These are phyloP conservation scores for Epistrophella euchroma DNA, from an alignment of 2,888 invertebrate species.

Conservation along the genomic window DNA sequence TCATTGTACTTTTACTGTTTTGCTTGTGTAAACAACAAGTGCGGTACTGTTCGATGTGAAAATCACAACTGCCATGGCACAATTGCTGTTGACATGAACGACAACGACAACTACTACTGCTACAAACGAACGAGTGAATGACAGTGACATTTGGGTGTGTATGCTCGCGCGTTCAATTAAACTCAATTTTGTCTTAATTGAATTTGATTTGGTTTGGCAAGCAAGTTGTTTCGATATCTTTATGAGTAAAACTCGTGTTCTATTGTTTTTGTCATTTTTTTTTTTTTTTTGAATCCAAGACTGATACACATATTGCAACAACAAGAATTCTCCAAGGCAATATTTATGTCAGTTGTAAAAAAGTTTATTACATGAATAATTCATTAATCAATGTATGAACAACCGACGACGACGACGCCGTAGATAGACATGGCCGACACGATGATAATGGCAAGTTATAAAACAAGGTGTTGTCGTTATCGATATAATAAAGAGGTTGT, in stretches of 20 bases:
- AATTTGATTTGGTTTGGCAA: conserved; percentile 66
- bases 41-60: conserved; percentile 21
- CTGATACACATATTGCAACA: conserved; percentile 47
- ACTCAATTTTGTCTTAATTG: conserved; percentile 73
- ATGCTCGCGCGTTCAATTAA: conserved; percentile 69
- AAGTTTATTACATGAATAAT: conserved; percentile 69
- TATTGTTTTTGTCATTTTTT: conserved; percentile 55
- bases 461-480: conserved; percentile 63
- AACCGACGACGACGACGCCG: background rate
- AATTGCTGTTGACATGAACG: background rate
- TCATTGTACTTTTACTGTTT: conserved; percentile 7
- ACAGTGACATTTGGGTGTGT: conserved; percentile 64
- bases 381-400: conserved; percentile 60
- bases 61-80: conserved; percentile 13
- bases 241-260: conserved; percentile 51
- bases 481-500: conserved; percentile 47
- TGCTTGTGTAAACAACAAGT: conserved; percentile 22
- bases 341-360: conserved; percentile 68
- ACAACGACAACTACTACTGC: background rate
- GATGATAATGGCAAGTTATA: conserved; percentile 36
- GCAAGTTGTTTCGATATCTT: conserved; percentile 56
- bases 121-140: background rate
- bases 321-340: conserved; percentile 66
- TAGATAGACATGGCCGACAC: background rate
- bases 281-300: conserved; percentile 15